phyloP scores from a whole-genome alignment of 2,797 vertebrate species.

The Gallirallus australis region DNA sequence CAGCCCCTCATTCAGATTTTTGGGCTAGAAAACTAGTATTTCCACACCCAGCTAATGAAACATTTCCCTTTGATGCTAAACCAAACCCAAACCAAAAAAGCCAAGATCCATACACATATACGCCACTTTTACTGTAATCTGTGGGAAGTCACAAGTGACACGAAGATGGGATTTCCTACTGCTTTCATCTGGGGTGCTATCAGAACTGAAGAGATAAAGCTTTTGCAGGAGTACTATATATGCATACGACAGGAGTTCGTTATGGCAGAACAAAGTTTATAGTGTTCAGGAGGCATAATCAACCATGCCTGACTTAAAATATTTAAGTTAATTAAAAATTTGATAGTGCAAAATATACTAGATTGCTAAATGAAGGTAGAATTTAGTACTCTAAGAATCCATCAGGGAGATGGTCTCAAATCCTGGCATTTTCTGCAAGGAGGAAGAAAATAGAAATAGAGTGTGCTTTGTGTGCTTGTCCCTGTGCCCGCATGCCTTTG shows the following conservation, averaged over 20 bases:
- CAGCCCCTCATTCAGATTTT: not conserved
- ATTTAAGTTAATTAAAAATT: not conserved
- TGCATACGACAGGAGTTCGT: not conserved
- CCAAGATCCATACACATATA: not conserved
- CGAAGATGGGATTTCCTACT: not conserved
- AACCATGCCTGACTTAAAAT: not conserved
- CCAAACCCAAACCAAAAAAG: accelerated
- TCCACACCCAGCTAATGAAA: not conserved
- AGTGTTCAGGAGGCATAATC: not conserved
- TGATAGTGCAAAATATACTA: not conserved
- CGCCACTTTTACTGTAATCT: not conserved
- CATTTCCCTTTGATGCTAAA: not conserved
- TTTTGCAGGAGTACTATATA: not conserved
- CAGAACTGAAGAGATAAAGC: not conserved
- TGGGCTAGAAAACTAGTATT: not conserved
- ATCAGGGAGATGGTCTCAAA: not conserved
- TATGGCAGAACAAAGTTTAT: not conserved
- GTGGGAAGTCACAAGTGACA: not conserved
- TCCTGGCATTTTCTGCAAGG: not conserved
- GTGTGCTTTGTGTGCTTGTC: conserved; percentile 44
- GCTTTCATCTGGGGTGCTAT: not conserved
- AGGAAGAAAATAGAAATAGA: conserved; percentile 1
- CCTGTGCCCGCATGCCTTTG: conserved; percentile 3
- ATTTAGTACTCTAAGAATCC: not conserved
- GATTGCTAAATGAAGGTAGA: not conserved